phyloP scores from a whole-genome alignment of 2,113 vertebrate species.

The Candoia aspera region DNA sequence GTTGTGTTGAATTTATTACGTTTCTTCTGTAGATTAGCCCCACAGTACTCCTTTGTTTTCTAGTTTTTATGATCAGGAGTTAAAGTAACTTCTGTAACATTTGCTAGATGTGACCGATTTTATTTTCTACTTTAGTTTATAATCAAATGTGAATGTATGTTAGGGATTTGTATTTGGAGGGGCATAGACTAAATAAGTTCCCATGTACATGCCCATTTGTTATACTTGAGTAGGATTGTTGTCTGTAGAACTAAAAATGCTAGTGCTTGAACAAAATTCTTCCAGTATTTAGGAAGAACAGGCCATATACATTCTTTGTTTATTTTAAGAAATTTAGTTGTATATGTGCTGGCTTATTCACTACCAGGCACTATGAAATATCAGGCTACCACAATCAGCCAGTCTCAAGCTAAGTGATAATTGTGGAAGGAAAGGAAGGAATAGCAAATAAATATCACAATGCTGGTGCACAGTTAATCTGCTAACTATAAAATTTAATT shows the following conservation, averaged over 20 bases:
- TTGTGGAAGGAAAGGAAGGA: not conserved
- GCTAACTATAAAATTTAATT: not conserved
- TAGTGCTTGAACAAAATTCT: not conserved
- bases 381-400: not conserved
- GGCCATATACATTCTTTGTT: not conserved
- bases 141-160: not conserved
- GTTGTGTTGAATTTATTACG: slow-evolving; percentile 26
- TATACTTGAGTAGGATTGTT: not conserved
- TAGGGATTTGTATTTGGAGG: not conserved
- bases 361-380: not conserved
- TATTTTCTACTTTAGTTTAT: not conserved
- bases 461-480: not conserved
- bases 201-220: not conserved
- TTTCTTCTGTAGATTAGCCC: not conserved
- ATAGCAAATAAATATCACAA: not conserved
- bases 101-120: not conserved
- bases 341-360: not conserved
- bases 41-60: not conserved
- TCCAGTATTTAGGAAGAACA: not conserved
- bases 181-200: not conserved
- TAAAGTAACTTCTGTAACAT: not conserved
- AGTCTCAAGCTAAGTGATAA: not conserved
- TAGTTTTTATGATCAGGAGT: not conserved
- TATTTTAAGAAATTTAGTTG: not conserved
- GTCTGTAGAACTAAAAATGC: not conserved